Base-by-base conservation (phyloP, 2,113 vertebrate species). In the Megaleporinus macrocephalus region DNA sequence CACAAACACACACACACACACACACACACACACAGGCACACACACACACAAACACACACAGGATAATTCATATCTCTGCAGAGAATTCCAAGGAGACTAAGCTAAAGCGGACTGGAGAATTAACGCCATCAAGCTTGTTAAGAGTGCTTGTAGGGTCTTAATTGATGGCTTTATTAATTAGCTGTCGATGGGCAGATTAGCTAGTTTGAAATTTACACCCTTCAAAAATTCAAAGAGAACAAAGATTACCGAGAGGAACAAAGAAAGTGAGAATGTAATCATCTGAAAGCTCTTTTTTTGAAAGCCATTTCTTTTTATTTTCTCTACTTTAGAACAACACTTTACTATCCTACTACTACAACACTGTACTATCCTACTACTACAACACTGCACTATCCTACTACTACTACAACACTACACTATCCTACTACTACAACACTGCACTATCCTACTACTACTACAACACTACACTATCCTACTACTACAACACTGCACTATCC, bases 81-180 rank as follows among this genome's bases (percentile, higher is more conserved):
- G 70, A n/a, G 44, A 79, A 78, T 36, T 55, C 44, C 0, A 27
- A 27, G 30, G 47, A 72, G 71, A 78, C 73, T 68, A 75, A 33
- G 33, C 72, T 22, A 7, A 69, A 73, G 53, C 53, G 20, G 53
- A 66, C 41, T 30, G 18, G 61, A 59, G 69, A 72, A 73, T 59
- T 73, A 68, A 22, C 15, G 30, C 41, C 66, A 73, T 71, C 49
- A 33, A 29, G 41, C 57, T 41, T 44, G 22, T 70, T 53, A 55
- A n/a, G 53, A 30, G 2, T 57, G 73, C 41, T 73, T 77, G 73
- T 20, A 24, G n/a, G 27, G 20, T 77, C n/a, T 61, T 85, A 81
- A 85, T 68, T 66, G 74, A 59, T 68, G 53, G 6, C 36, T 85
- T 73, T 59, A 53, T 53, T 76, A 80, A 77, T 72, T 65, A 49